Conservation (phyloP, 2,888 invertebrate species). For the Eumacrocentrus americanus region DNA sequence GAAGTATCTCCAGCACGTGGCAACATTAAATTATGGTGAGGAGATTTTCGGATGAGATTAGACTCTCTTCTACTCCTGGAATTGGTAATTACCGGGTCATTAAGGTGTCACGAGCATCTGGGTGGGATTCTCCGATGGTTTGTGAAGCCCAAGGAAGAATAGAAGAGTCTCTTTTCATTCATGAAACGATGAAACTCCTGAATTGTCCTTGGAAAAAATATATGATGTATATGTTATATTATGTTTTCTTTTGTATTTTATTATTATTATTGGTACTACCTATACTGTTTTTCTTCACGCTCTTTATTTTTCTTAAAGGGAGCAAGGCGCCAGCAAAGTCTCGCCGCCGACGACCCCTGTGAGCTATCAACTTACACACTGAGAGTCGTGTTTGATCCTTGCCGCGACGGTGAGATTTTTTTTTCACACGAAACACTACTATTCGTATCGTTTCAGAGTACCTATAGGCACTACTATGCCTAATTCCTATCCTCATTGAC, state of each 20-base stretch:
- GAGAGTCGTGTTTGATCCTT: constrained; percentile 17
- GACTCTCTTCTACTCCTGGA: no score
- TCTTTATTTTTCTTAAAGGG: constrained; percentile 2
- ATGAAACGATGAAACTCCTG: not conserved
- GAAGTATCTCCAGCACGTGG: no score
- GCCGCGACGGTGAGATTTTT: not conserved
- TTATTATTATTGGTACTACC: not conserved
- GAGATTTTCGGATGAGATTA: no score
- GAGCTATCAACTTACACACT: constrained; percentile 14
- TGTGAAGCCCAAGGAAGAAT: no score
- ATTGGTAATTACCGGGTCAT: no score
- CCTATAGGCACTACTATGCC: no score
- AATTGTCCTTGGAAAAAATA: not conserved
- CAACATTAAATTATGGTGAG: no score
- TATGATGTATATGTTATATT: no score
- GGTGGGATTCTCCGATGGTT: no score
- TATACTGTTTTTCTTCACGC: not conserved
- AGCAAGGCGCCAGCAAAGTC: constrained; percentile 15
- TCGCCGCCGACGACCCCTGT: constrained; percentile 11
- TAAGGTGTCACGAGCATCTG: no score
- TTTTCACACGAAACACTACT: not conserved
- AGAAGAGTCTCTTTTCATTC: no score
- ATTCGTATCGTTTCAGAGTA: not conserved
- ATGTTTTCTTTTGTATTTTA: not conserved
- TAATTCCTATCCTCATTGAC: not conserved